Conservation (phyloP, 2,888 invertebrate species). For the Eledona agricola region DNA sequence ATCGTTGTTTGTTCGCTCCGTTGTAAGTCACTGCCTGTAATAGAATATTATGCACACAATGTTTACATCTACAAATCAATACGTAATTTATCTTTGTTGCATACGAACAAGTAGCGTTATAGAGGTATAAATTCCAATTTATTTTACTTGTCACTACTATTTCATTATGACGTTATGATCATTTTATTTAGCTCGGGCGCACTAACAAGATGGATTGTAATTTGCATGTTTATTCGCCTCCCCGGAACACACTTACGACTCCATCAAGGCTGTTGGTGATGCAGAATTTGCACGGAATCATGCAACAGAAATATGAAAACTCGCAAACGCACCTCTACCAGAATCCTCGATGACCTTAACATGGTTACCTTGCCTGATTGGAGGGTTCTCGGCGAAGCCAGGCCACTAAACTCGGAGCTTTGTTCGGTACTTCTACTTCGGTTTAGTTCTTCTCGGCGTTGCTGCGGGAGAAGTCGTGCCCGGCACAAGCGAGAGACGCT, state of each 20-base stretch:
- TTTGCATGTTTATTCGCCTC: conserved; percentile 22
- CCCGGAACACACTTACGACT: background rate
- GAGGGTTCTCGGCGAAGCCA: conserved; percentile 32
- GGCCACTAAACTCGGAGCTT: conserved; percentile 39
- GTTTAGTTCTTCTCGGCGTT: conserved; percentile 41
- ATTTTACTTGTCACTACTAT: conserved; percentile 34
- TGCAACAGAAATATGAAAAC: no score
- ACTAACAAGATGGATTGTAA: conserved; percentile 28
- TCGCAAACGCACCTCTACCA: conserved; percentile 22
- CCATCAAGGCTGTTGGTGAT: no score
- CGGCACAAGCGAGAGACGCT: conserved; percentile 28
- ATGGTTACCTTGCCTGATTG: conserved; percentile 44
- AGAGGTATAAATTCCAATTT: conserved; percentile 38
- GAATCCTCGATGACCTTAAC: conserved; percentile 44
- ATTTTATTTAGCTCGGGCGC: conserved; percentile 27
- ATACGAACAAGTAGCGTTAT: conserved; percentile 35
- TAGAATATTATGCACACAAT: conserved; percentile 30
- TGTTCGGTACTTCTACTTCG: no score
- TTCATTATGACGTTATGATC: conserved; percentile 36
- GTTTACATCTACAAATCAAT: conserved; percentile 39
- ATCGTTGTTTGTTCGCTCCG: conserved; percentile 17
- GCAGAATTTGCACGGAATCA: no score
- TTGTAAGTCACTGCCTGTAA: conserved; percentile 25
- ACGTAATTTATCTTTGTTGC: conserved; percentile 37
- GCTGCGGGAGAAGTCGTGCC: conserved; percentile 29